These are phyloP conservation scores for Gasterosteus aculeatus DNA, from an alignment of 2,113 vertebrate genomes.

Conservation along the genomic window DNA sequence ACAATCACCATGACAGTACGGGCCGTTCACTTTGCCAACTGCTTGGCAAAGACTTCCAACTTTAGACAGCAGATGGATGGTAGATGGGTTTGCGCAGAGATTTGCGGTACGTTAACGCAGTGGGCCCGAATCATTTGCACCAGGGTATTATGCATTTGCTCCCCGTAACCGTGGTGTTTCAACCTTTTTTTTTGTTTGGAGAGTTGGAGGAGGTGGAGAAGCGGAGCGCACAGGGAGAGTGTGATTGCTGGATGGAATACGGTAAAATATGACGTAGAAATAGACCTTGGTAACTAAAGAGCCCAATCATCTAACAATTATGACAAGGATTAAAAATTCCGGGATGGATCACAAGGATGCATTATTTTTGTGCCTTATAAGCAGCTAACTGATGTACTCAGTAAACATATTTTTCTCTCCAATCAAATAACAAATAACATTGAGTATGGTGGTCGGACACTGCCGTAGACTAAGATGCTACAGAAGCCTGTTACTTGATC, in stretches of 20 bases:
- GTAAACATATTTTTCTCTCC: conserved; percentile 11
- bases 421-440: neutral
- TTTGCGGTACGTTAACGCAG: conserved; percentile 36
- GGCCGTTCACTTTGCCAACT: conserved; percentile 70
- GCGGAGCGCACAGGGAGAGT: conserved; percentile 18
- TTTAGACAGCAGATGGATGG: conserved; percentile 62
- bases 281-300: conserved; percentile 38
- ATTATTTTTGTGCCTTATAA: conserved; percentile 18
- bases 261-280: conserved; percentile 44
- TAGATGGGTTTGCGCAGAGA: conserved; percentile 36
- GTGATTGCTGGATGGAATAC: conserved; percentile 49
- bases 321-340: conserved; percentile 20
- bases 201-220: conserved; percentile 40
- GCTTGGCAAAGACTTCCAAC: conserved; percentile 72
- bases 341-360: conserved; percentile 11
- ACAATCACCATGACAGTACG: conserved; percentile 61
- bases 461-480: neutral
- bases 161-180: conserved; percentile 43
- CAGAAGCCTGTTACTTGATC: neutral
- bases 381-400: conserved; percentile 22
- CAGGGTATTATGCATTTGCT: conserved; percentile 49
- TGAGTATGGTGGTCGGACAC: neutral
- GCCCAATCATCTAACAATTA: conserved; percentile 48
- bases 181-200: conserved; percentile 28
- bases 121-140: conserved; percentile 35